Evolutionary conservation across 2,113 vertebrate species (phyloP).

Genomic region (Polyodon spathula): DNA sequence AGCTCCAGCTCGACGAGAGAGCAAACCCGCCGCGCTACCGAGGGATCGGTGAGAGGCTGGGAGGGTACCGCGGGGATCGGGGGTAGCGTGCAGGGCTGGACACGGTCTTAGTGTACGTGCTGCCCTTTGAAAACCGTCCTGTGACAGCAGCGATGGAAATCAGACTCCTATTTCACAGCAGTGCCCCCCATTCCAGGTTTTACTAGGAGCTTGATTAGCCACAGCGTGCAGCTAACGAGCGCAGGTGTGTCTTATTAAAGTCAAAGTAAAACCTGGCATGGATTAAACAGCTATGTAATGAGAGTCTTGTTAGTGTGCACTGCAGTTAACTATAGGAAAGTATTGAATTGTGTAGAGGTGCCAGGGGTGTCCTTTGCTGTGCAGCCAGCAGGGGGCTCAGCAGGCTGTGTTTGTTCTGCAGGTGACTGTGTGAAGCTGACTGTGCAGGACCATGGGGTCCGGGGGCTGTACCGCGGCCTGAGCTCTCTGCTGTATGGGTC

Average conservation of each 20-base stretch:
- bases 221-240: no score
- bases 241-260: no score
- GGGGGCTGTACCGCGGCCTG: constrained; percentile 61
- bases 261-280: no score
- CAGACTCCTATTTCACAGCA: no score
- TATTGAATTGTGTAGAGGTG: constrained; percentile 10
- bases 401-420: constrained; percentile 1
- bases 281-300: no score
- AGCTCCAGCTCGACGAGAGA: constrained; percentile 58
- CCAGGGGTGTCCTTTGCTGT: constrained; percentile 2
- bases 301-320: neutral
- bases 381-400: constrained; percentile 36
- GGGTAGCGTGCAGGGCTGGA: neutral
- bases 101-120: no score
- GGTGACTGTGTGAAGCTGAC: constrained; percentile 60
- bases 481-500: constrained; percentile 65
- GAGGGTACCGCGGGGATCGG: neutral
- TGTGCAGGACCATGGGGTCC: constrained; percentile 56
- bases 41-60: constrained; percentile 48
- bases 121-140: neutral
- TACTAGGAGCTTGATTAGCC: no score
- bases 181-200: no score
- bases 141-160: no score
- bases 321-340: neutral
- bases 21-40: constrained; percentile 53